Evolutionary conservation across 2,113 vertebrate genomes (phyloP).

Genomic region (Beaufortia kweichowensis): DNA sequence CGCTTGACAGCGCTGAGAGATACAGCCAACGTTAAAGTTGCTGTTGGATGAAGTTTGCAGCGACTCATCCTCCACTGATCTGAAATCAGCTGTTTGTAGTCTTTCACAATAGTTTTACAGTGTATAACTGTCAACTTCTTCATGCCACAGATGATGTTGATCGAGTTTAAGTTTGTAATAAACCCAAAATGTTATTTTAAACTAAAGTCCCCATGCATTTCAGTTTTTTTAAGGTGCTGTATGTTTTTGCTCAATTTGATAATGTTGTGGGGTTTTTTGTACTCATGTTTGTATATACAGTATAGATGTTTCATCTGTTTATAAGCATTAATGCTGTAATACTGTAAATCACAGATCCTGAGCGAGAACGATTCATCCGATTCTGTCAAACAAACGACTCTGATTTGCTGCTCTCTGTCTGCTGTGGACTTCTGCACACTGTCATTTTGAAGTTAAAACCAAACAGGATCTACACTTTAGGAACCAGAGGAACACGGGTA

Average conservation of each 20-base stretch:
- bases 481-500: too few relatives aligned
- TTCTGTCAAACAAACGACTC: slow-evolving; percentile 42
- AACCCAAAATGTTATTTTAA: neutral
- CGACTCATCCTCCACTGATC: neutral
- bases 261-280: too few relatives aligned
- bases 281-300: slow-evolving; percentile 1
- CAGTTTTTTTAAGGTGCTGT: neutral
- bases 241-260: neutral
- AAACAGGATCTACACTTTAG: slow-evolving; percentile 2
- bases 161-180: neutral
- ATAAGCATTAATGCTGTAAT: neutral
- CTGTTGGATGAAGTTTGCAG: slow-evolving; percentile 8
- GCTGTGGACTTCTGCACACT: slow-evolving; percentile 18
- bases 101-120: neutral
- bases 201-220: neutral
- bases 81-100: slow-evolving; percentile 6
- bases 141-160: neutral
- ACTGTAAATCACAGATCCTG: neutral
- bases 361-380: slow-evolving; percentile 14
- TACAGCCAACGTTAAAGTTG: neutral
- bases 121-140: neutral
- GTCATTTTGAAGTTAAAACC: neutral
- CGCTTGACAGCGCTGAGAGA: slow-evolving; percentile 28
- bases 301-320: slow-evolving; percentile 11
- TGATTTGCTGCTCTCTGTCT: slow-evolving; percentile 17